Evolutionary conservation across 1,140 invertebrate genomes (phyloP).

Genomic region (Hyphantria cunea): DNA sequence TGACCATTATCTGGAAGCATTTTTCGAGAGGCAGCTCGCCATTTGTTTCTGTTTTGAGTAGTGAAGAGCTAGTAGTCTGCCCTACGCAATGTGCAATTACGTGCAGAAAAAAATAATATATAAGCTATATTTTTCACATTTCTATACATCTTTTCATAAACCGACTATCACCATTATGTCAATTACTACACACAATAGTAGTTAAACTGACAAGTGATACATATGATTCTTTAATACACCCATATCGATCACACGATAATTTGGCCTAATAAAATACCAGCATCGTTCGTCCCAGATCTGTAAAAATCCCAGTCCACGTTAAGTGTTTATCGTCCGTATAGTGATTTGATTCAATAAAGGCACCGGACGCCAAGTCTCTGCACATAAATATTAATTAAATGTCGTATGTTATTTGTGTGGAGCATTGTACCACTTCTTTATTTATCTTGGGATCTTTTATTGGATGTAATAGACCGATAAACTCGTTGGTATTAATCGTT

Average conservation of each 20-base stretch:
- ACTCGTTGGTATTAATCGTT: neutral
- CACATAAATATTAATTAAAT: conserved; percentile 29
- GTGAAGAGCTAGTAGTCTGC: too few species aligned
- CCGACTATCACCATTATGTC: too few species aligned
- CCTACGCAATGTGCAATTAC: too few species aligned
- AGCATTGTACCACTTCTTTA: conserved; percentile 13
- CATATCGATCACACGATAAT: neutral
- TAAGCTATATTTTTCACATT: too few species aligned
- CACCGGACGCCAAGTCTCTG: conserved; percentile 12
- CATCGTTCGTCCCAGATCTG: neutral
- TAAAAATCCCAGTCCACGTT: conserved; percentile 6
- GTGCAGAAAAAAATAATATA: too few species aligned
- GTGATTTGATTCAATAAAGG: conserved; percentile 31
- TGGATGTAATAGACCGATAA: conserved; percentile 6
- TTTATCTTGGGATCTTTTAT: conserved; percentile 22
- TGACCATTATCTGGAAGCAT: too few species aligned
- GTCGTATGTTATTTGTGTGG: conserved; percentile 21
- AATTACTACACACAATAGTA: too few species aligned
- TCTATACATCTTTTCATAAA: too few species aligned
- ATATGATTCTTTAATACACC: too few species aligned
- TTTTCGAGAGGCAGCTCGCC: too few species aligned
- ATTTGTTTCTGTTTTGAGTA: too few species aligned
- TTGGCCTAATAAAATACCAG: neutral
- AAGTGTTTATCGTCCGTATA: conserved; percentile 10
- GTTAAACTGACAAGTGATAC: too few species aligned